A percentile compares a stretch with the other conserved stretches of the same genome.
phyloP scores from a whole-genome alignment of 2,113 vertebrate genomes.

The Cercopithecus mona region DNA sequence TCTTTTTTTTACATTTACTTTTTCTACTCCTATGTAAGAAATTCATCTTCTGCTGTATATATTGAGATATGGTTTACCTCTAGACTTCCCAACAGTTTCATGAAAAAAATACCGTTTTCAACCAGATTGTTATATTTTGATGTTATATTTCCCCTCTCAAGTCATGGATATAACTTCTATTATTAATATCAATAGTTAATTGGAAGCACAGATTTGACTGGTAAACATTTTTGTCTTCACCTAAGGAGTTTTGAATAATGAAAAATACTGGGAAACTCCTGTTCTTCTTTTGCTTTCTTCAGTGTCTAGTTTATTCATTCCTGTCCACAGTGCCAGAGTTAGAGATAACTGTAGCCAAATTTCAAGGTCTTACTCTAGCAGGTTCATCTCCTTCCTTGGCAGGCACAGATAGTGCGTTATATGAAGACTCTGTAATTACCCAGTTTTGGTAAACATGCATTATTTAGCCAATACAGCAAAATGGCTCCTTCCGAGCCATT shows the following conservation, averaged over 20 bases:
- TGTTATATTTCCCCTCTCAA: constrained; percentile 15
- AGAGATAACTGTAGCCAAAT: constrained; percentile 64
- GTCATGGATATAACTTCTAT: not conserved
- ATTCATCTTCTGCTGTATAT: constrained; percentile 13
- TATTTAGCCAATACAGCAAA: constrained; percentile 79
- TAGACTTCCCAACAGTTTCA: constrained; percentile 26
- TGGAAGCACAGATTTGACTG: constrained; percentile 65
- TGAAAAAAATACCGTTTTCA: constrained; percentile 44
- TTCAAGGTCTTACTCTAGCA: constrained; percentile 58
- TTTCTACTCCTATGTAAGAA: not conserved
- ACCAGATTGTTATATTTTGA: constrained; percentile 11
- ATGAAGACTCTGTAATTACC: constrained; percentile 81
- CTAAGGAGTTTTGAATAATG: constrained; percentile 62
- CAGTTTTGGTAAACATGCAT: constrained; percentile 80
- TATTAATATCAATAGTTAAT: constrained; percentile 22
- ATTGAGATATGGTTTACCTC: constrained; percentile 2
- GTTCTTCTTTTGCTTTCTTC: constrained; percentile 25
- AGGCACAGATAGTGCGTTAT: constrained; percentile 70
- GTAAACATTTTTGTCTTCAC: constrained; percentile 46
- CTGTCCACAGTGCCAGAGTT: not conserved
- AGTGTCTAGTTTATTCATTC: constrained; percentile 42
- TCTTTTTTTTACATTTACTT: constrained; percentile 3
- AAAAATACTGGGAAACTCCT: not conserved
- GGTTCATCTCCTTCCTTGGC: constrained; percentile 40
- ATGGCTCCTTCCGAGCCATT: constrained; percentile 73